These are phyloP conservation scores for Sebastes baramenuke DNA, from an alignment of 2,797 vertebrate species.

Conservation along the genomic window DNA sequence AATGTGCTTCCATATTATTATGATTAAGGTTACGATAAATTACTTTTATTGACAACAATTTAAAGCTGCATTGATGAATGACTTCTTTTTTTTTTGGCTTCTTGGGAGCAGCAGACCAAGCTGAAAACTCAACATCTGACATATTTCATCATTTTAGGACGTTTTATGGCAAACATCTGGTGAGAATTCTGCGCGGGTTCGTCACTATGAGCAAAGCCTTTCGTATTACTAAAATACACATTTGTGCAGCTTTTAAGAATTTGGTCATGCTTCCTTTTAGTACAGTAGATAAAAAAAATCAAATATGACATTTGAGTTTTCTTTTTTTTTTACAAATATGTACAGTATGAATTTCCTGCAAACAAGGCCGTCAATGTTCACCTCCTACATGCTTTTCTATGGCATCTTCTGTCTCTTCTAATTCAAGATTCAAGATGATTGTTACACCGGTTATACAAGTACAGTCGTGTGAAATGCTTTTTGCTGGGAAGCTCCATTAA, in stretches of 20 bases:
- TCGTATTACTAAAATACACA: not conserved
- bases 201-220: not conserved
- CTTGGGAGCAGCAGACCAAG: no score
- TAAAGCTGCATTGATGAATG: not conserved
- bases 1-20: not conserved
- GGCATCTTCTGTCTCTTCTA: not conserved
- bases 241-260: not conserved
- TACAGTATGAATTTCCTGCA: not conserved
- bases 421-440: no score
- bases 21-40: not conserved
- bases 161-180: not conserved
- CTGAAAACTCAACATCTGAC: not conserved
- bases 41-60: not conserved
- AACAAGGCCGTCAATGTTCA: not conserved
- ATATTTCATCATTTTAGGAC: not conserved
- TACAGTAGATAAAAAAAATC: not conserved
- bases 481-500: no score
- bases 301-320: not conserved
- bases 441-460: no score
- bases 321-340: not conserved
- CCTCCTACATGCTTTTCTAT: not conserved
- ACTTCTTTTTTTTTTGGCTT: no score
- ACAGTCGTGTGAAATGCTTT: no score
- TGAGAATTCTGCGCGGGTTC: not conserved
- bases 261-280: not conserved